phyloP scores from a whole-genome alignment of 2,888 invertebrate genomes.

The Schizaphis graminum region DNA sequence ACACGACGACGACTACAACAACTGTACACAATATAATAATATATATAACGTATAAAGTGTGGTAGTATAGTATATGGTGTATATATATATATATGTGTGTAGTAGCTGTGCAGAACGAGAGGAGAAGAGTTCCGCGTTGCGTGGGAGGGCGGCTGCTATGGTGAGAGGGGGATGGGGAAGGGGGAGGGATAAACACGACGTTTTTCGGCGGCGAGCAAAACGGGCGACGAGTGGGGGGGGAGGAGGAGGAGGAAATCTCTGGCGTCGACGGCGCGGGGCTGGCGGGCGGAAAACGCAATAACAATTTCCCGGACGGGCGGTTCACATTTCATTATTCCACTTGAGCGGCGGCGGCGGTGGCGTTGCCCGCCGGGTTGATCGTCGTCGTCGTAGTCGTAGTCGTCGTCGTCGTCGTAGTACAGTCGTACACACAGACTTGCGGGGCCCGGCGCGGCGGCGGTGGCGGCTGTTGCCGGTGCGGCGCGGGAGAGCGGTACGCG shows the following conservation, averaged over 20 bases:
- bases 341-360: constrained; percentile 48
- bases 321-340: constrained; percentile 65
- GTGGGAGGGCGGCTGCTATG: background rate
- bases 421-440: background rate
- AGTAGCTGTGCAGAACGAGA: background rate
- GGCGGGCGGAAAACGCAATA: constrained; percentile 61
- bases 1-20: constrained; percentile 39
- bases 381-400: constrained; percentile 30
- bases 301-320: constrained; percentile 66
- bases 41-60: background rate
- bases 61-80: background rate
- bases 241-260: constrained; percentile 59
- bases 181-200: constrained; percentile 57
- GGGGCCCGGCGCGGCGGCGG: background rate
- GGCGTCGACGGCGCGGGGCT: constrained; percentile 35
- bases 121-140: background rate
- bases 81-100: no score
- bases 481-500: constrained; percentile 13
- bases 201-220: constrained; percentile 57
- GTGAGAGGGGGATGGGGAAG: background rate
- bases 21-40: background rate
- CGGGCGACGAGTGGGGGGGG: no score
- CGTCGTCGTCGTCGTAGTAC: background rate
- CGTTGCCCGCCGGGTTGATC: constrained; percentile 33
- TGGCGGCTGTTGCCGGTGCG: background rate